Evolutionary conservation across 2,113 vertebrate species (phyloP).

Genomic region (Lathamus discolor): DNA sequence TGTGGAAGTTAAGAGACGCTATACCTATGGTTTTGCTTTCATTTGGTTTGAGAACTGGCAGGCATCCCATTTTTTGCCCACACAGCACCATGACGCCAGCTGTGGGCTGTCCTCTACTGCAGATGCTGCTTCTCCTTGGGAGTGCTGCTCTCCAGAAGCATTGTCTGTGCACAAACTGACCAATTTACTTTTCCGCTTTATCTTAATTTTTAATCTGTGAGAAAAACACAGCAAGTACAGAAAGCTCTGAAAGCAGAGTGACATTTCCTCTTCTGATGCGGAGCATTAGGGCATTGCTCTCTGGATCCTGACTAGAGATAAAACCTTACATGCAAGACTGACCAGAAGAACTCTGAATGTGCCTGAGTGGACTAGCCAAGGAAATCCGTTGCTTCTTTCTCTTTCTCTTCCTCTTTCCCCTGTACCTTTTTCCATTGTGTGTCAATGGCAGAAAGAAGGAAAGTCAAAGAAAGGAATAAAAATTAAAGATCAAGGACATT

Average conservation of each 20-base stretch:
- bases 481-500: neutral
- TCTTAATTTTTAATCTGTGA: neutral
- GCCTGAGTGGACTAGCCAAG: neutral
- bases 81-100: neutral
- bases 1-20: neutral
- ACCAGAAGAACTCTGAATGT: neutral
- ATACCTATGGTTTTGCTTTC: neutral
- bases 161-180: neutral
- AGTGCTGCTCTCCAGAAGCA: neutral
- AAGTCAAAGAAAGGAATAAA: neutral
- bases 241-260: neutral
- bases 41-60: neutral
- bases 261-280: neutral
- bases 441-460: neutral
- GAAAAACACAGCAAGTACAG: neutral
- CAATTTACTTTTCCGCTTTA: neutral
- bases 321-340: neutral
- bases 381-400: neutral
- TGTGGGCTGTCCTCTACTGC: neutral
- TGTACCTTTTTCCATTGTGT: neutral
- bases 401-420: neutral
- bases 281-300: neutral
- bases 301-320: neutral
- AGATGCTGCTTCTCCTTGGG: neutral
- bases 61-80: neutral